These are phyloP conservation scores for Artemia sp. DNA, from an alignment of 2,888 invertebrate genomes.

Conservation along the genomic window DNA sequence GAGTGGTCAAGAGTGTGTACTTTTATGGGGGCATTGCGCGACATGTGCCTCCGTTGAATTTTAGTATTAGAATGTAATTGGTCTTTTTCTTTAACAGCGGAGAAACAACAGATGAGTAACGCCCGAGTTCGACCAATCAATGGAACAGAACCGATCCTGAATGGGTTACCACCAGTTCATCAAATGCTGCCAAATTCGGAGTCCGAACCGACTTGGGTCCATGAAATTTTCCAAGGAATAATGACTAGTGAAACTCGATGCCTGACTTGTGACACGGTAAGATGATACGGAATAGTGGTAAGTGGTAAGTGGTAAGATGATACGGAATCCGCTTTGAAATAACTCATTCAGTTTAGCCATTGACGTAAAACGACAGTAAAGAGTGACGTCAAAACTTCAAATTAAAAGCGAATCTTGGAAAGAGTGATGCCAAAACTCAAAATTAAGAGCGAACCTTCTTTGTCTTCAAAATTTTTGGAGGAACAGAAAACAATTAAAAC, in stretches of 20 bases:
- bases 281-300: slow-evolving; percentile 25
- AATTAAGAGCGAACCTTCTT: no score
- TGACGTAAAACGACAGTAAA: no score
- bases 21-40: no score
- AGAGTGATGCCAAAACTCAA: no score
- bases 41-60: no score
- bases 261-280: slow-evolving; percentile 95
- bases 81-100: slow-evolving; percentile 17
- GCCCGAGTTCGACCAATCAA: neutral
- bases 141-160: slow-evolving; percentile 14
- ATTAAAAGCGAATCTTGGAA: no score
- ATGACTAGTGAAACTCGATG: slow-evolving; percentile 97
- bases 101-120: slow-evolving; percentile 17
- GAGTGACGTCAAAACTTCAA: no score
- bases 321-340: no score
- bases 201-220: slow-evolving; percentile 93
- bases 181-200: slow-evolving; percentile 35
- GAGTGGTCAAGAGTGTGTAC: no score
- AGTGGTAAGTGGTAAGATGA: neutral
- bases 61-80: neutral
- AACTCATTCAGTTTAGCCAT: no score
- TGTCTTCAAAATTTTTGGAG: no score
- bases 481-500: no score
- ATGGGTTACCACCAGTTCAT: slow-evolving; percentile 28
- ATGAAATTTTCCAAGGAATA: slow-evolving; percentile 99